These are phyloP conservation scores for Panthera leo DNA, from an alignment of 2,113 vertebrate species.

Conservation along the genomic window DNA sequence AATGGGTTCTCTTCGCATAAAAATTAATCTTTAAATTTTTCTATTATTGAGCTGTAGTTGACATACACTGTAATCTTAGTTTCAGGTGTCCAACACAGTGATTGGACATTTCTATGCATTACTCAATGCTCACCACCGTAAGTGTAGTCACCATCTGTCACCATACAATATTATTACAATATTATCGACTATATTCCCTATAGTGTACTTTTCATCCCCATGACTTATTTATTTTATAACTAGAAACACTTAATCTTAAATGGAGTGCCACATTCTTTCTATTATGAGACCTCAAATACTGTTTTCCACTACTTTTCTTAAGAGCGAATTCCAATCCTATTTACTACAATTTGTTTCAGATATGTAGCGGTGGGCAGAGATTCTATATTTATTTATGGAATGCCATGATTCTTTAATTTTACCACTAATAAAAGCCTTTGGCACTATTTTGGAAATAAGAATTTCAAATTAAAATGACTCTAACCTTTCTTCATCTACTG, in stretches of 20 bases:
- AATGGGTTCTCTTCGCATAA: conserved; percentile 35
- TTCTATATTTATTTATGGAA: neutral
- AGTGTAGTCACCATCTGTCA: neutral
- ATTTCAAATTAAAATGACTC: neutral
- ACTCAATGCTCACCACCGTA: neutral
- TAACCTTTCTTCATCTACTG: neutral
- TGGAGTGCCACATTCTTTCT: neutral
- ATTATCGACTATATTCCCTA: neutral
- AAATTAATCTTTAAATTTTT: neutral
- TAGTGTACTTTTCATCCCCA: neutral
- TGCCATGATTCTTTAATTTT: conserved; percentile 37
- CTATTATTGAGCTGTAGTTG: neutral
- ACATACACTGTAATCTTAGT: neutral
- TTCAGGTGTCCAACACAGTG: neutral
- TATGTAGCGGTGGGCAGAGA: neutral
- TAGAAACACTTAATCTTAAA: neutral
- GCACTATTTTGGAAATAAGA: conserved; percentile 21
- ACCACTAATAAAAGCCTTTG: neutral
- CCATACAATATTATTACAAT: neutral
- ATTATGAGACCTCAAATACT: conserved; percentile 24
- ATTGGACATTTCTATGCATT: neutral
- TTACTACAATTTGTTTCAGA: conserved; percentile 18
- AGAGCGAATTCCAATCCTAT: neutral
- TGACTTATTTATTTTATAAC: neutral
- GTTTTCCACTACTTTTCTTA: neutral